Evolutionary conservation across 2,797 vertebrate species (phyloP).

Genomic region (Pangasius sanitwongsei): DNA sequence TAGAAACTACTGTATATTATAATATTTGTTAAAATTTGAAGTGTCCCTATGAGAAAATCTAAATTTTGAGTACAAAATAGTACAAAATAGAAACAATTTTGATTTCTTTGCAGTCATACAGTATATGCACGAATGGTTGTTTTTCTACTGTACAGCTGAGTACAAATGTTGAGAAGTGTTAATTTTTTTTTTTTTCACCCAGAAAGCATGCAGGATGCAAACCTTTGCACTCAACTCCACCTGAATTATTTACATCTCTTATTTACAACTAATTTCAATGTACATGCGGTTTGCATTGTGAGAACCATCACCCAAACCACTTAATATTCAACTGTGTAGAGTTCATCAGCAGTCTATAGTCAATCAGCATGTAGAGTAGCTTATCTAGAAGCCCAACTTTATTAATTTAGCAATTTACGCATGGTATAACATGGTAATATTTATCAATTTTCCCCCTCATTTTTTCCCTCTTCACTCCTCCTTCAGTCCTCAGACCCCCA

Average conservation of each 20-base stretch:
- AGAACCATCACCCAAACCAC: not conserved
- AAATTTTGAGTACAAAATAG: not conserved
- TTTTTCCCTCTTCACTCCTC: slow-evolving; percentile 16
- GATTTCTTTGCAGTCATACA: not conserved
- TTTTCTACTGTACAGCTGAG: not conserved
- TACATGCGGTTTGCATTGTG: not conserved
- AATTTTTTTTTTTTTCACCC: not conserved
- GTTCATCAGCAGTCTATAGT: not conserved
- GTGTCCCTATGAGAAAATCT: not conserved
- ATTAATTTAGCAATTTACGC: slow-evolving; percentile 24
- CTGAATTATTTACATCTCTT: not conserved
- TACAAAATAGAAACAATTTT: not conserved
- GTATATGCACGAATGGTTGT: not conserved
- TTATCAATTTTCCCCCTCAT: not conserved
- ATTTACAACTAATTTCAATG: not conserved
- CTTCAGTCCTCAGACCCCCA: slow-evolving; percentile 29
- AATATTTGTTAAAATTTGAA: not conserved
- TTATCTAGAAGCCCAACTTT: slow-evolving; percentile 21
- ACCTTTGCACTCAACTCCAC: not conserved
- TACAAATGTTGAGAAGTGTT: no score
- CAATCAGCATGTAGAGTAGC: not conserved
- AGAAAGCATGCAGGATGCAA: not conserved
- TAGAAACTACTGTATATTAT: not conserved
- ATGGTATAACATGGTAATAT: slow-evolving; percentile 1
- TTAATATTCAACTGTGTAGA: not conserved